Evolutionary conservation across 30 jellyfish, hydroid and myxozoan species (phyloP).

Genomic region (Catostylus mosaicus): DNA sequence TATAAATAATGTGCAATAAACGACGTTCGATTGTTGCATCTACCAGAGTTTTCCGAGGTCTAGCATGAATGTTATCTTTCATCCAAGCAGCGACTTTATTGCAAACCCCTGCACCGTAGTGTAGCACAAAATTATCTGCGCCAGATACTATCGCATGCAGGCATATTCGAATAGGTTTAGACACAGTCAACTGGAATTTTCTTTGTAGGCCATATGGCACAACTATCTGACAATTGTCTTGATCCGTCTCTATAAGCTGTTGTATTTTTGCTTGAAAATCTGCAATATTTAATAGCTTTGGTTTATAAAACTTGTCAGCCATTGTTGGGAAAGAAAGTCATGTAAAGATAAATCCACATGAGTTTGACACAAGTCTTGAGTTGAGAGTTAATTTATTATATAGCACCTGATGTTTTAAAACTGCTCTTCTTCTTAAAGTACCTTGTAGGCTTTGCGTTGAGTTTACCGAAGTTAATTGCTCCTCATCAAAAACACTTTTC

Average conservation of each 20-base stretch:
- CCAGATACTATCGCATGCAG: constrained; percentile 35
- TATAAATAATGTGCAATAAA: constrained; percentile 47
- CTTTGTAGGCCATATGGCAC: constrained; percentile 79
- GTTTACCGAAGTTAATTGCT: too few relatives aligned
- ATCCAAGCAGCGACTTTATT: constrained; percentile 73
- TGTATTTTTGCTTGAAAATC: constrained; percentile 16
- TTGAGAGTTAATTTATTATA: too few relatives aligned
- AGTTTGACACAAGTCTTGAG: too few relatives aligned
- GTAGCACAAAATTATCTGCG: constrained; percentile 67
- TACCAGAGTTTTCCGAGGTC: constrained; percentile 41
- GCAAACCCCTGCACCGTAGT: constrained; percentile 84
- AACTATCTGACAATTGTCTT: constrained; percentile 22
- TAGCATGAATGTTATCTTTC: constrained; percentile 22
- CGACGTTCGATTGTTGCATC: constrained; percentile 33
- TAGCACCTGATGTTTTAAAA: too few relatives aligned
- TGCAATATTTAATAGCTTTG: constrained; percentile 28
- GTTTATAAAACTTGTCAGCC: constrained; percentile 28
- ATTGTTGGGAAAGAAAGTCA: background rate
- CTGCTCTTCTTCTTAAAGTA: too few relatives aligned
- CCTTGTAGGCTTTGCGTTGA: too few relatives aligned
- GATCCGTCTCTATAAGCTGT: constrained; percentile 16
- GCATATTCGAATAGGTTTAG: constrained; percentile 78
- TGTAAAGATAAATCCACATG: too few relatives aligned
- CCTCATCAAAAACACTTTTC: too few relatives aligned
- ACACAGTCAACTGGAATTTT: constrained; percentile 32